Base-by-base conservation (phyloP, 92 coral and sea anemone species). In the Paramuricea clavata region DNA sequence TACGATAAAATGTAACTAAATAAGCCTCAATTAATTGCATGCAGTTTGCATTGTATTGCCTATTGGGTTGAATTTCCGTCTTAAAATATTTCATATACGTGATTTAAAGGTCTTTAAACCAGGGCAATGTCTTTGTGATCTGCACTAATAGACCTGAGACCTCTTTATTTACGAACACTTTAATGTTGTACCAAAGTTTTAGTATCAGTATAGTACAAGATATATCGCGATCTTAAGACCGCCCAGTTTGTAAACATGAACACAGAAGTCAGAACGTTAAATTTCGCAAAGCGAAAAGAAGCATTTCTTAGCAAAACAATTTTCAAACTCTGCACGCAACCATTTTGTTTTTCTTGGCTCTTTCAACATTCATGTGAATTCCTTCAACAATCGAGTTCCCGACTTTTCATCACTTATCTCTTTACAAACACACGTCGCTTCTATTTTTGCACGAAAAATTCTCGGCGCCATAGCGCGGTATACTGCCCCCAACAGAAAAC, bases 351-450 rank as follows among this genome's bases (percentile, higher is more conserved):
- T 60, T 60, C 31, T 60, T 60, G 30, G 30, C 68, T 65, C 72
- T 65, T 65, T 65, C 72, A 65, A 26, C 72, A 65, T 65, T 16
- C n/a, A 28, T 31, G 41, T 65, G 72, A 26, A 16, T 2, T 65
- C 31, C 28, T 65, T 31, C 72, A 65, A 26, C 41, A 31, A 65
- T 26, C 12, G 22, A 28, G 12, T 16, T 12, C 72, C 39, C 41
- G 41, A 65, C 36, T 11, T n/a, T 0, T 65, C 72, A 65, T 65
- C 72, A 65, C 72, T 65, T 39, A 31, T 65, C 41, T 31, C 39
- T 65, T 28, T 10, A 54, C 23, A 54, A 54, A 54, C 62, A 19
- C 8, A 39, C 44, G 10, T n/a, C 61, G 64, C 64, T 56, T 21
- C 26, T 56, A 56, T 56, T 56, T 56, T 56, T 5, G 23, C 64